Base-by-base conservation (phyloP, 1,140 invertebrate genomes). In the Bilobella aurantiaca region DNA sequence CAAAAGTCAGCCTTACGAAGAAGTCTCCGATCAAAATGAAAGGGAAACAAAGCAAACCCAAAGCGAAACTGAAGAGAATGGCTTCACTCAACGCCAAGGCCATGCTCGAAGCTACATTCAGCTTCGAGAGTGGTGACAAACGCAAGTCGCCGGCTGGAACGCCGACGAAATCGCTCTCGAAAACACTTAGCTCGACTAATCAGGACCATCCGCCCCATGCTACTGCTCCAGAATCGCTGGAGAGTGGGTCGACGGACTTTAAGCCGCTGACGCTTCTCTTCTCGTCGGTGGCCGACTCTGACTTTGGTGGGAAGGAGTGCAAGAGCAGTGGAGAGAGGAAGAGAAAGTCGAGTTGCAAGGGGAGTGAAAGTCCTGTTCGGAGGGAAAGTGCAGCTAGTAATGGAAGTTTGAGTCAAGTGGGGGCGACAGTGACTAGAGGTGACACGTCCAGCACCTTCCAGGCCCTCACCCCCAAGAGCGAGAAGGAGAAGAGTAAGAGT, bases 61-160 rank as follows among this genome's bases (percentile, higher is more conserved):
- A 68, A 30, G 46, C 53, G 1, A 72, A 72, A 64, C 28, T 64
- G 69, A 93, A 93, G 75, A 81, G 92, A 29, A 93, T 95, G 91
- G 92, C 92, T 12, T 93, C 89, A 74, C 77, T 96, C 25, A 96
- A 95, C 78, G 92, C 92, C 12, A 88, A 89, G 12, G 92, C 92
- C 18, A 95, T 96, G 70, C 80, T 96, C 68, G 89, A 91, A 1
- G 91, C 91, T 25, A 92, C 88, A 66, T 93, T 93, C 75, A 85
- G 83, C 2, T 79, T 81, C 37, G 91, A 93, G 75, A 89, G 83
- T 60, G 73, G 62, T 71, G 73, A 65, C 63, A 74, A 67, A 70
- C 58, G 30, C 63, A 66, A 57, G 60, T 65, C 34, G 37, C 66
- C 60, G 29, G 63, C n/a, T n/a, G n/a, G n/a, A n/a, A n/a, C 65